A percentile compares a stretch with the other conserved stretches of the same genome.
These are phyloP conservation scores for Actias luna DNA, from an alignment of 2,888 invertebrate species.

Conservation along the genomic window DNA sequence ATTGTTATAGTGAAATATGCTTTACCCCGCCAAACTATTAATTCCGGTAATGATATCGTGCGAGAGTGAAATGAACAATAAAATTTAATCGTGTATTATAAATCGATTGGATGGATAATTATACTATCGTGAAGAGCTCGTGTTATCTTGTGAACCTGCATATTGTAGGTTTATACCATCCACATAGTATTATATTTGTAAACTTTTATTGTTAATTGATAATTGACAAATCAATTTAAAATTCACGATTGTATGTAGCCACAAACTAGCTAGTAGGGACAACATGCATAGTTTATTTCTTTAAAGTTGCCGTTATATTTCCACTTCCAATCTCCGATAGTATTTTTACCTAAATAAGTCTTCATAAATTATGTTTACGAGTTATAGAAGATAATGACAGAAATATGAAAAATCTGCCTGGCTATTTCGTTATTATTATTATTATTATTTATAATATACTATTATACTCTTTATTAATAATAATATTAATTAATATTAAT, in stretches of 20 bases:
- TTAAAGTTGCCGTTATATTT: constrained; percentile 25
- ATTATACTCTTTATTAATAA: constrained; percentile 4
- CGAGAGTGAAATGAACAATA: constrained; percentile 58
- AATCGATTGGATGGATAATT: constrained; percentile 21
- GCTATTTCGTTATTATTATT: not conserved
- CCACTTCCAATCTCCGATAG: constrained; percentile 2
- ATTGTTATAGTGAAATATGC: constrained; percentile 49
- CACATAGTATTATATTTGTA: constrained; percentile 37
- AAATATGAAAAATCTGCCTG: not conserved
- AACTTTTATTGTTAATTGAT: not conserved
- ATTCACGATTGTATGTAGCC: constrained; percentile 15
- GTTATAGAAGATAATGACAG: not conserved
- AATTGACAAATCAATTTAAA: constrained; percentile 20
- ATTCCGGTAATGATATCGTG: constrained; percentile 50
- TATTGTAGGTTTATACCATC: constrained; percentile 67
- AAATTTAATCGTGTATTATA: constrained; percentile 42
- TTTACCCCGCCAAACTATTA: constrained; percentile 53
- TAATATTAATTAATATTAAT: constrained; percentile 2
- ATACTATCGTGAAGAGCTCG: constrained; percentile 62
- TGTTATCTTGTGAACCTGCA: constrained; percentile 67
- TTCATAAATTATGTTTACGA: constrained; percentile 9
- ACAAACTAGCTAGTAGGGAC: constrained; percentile 4
- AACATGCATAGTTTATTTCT: constrained; percentile 28
- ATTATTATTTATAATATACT: not conserved
- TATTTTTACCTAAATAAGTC: not conserved